Base-by-base conservation (phyloP, 2,888 invertebrate genomes). In the Plutella xylostella region DNA sequence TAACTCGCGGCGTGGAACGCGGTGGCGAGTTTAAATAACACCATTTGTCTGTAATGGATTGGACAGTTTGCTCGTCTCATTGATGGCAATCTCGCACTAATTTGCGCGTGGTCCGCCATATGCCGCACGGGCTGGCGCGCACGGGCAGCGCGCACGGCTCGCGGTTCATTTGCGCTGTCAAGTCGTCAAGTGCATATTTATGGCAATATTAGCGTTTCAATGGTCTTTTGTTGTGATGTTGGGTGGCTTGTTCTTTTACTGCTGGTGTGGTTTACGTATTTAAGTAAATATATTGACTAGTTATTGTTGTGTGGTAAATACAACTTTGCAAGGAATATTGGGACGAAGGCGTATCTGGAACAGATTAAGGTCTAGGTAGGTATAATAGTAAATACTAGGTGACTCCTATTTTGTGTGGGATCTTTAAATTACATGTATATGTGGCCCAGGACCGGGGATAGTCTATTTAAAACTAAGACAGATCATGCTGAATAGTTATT, bases 31-130 rank as follows among this genome's bases (percentile, higher is more conserved):
- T 60, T 67, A 61, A 72, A 71, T 71, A 69, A 64, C 72, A 65
- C 72, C 78, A 76, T 77, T 78, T 78, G 80, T 72, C 60, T 63
- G 58, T 76, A 79, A 79, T 78, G 75, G 74, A 77, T 72, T 67
- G 74, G 68, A 68, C 70, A 65, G 63, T 65, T 66, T 63, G 68
- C 62, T 58, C 60, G 49, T 49, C 60, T 57, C 41, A 65, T 67
- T 66, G 75, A 78, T 73, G 72, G 72, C 73, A 72, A 79, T 79
- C 80, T 80, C 66, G 71, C 64, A 71, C 63, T 67, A 72, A 79
- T 79, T 79, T 73, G 75, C 64, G 54, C 50, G 50, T 48, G 50
- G 56, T 53, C 54, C 53, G 66, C 83, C 84, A 83, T 83, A 80
- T 83, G 83, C 69, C 74, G 70, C 63, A n/a, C n/a, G n/a, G 58